Base-by-base conservation (phyloP, 2,113 vertebrate genomes). In the Leptodactylus fuscus region DNA sequence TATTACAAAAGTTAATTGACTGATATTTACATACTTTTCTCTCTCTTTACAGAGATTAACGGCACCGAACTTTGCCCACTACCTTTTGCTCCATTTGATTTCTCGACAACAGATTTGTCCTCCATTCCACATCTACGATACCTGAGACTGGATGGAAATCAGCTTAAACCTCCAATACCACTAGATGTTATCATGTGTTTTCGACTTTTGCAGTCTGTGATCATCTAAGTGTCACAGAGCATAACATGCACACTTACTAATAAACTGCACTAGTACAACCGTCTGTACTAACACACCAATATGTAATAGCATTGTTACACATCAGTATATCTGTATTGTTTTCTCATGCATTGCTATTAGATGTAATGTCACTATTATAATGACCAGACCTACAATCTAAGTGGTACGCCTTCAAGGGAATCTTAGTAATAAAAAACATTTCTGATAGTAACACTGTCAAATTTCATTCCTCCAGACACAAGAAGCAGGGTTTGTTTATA, bases 101-200 rank as follows among this genome's bases (percentile, higher is more conserved):
- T 83, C 36, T 3, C 20, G 4, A 92, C 88, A 16, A 89, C 93
- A 2, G 92, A 98, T 48, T 87, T 92, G 44, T 92, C 90, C 12
- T 38, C 88, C 0, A 88, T 92, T 1, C 97, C 98, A 0, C 96
- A 89, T 80, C 94, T 99, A 58, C 96, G 97, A 81, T 99, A 98
- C 91, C 94, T 99, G 90, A 93, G 98, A 81, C 92, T 99, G 91
- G 98, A 99, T 0, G 98, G 97, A 70, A 99, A 99, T 87, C 94
- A 95, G 38, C 92, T 99, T 89, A 95, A 93, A 67, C 97, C 96
- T 0, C 97, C 97, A 41, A 95, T 99, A 80, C 98, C 98, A 0
- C 36, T 97, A 90, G 97, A 99, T 86, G 94, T 99, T 88, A 97
- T 98, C 93, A 95, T 97, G 95, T 99, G 98, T 82, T 99, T 99